A percentile compares a stretch with the other conserved stretches of the same genome.
Evolutionary conservation across 2,113 vertebrate genomes (phyloP).

Genomic region (Acrocephalus kingi): DNA sequence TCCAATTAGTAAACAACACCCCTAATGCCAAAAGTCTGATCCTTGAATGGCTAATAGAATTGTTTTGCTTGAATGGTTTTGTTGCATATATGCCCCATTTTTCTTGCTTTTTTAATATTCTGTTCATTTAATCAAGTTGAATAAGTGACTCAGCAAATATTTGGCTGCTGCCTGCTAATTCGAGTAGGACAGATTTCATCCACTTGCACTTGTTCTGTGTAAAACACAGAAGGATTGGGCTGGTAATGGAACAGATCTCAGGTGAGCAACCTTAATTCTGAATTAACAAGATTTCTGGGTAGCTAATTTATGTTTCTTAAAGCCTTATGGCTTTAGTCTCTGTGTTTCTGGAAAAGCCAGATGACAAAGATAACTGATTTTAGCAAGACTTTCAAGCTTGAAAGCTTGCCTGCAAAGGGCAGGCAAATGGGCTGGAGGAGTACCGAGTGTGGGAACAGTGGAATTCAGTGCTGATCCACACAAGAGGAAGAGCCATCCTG

Average conservation of each 20-base stretch:
- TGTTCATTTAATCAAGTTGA: slow-evolving; percentile 15
- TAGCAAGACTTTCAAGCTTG: neutral
- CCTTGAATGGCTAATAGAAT: neutral
- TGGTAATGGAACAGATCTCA: neutral
- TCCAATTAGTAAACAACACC: slow-evolving; percentile 23
- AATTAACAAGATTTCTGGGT: neutral
- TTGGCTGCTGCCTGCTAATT: neutral
- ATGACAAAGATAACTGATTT: neutral
- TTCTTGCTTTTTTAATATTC: slow-evolving; percentile 6
- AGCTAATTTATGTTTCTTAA: neutral
- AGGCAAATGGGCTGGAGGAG: neutral
- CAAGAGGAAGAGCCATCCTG: neutral
- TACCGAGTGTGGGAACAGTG: neutral
- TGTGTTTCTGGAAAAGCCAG: neutral
- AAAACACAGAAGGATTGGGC: neutral
- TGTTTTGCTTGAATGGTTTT: neutral
- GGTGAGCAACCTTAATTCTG: neutral
- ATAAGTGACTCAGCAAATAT: slow-evolving; percentile 24
- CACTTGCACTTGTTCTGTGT: neutral
- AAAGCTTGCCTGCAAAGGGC: neutral
- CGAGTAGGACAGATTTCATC: neutral
- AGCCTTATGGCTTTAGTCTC: neutral
- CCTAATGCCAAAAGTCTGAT: neutral
- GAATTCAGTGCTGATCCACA: neutral
- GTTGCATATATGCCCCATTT: neutral